These are phyloP conservation scores for Trachelus troglodyta DNA, from an alignment of 2,888 invertebrate species.

Conservation along the genomic window DNA sequence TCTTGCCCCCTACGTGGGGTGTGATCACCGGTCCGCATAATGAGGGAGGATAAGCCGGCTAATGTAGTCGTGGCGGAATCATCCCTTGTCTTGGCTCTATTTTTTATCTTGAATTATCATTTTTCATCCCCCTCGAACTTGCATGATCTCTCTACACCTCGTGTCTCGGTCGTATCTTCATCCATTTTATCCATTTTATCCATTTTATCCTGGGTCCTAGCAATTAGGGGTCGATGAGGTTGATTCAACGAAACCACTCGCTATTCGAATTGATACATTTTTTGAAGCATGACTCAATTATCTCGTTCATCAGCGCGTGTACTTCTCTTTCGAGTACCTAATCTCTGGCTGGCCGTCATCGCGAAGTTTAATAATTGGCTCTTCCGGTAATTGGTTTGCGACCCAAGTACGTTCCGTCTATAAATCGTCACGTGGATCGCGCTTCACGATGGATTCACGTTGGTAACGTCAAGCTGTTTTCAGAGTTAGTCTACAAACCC, in stretches of 20 bases:
- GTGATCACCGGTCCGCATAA: conserved; percentile 47
- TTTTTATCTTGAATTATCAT: conserved; percentile 13
- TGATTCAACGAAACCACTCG: not conserved
- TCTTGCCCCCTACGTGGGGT: conserved; percentile 14
- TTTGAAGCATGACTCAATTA: not conserved
- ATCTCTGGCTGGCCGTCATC: not conserved
- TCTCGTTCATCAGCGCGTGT: not conserved
- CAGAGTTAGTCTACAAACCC: not conserved
- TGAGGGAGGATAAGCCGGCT: conserved; percentile 49
- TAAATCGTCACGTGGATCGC: not conserved
- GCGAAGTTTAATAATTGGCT: not conserved
- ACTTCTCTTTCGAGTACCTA: not conserved
- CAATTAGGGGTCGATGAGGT: not conserved
- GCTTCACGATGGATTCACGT: not conserved
- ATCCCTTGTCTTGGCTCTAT: conserved; percentile 28
- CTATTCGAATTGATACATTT: not conserved
- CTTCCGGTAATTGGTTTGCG: not conserved
- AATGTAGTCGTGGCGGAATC: conserved; percentile 47
- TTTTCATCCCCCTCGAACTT: conserved; percentile 16
- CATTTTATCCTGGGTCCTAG: not conserved
- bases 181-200: not conserved
- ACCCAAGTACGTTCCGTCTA: not conserved
- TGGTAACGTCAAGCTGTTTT: not conserved
- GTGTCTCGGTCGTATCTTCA: not conserved
- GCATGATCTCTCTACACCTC: not conserved